Evolutionary conservation across 2,113 vertebrate genomes (phyloP), one percentile per base, ranked within the genome.

Genomic region (Notechis scutatus): DNA sequence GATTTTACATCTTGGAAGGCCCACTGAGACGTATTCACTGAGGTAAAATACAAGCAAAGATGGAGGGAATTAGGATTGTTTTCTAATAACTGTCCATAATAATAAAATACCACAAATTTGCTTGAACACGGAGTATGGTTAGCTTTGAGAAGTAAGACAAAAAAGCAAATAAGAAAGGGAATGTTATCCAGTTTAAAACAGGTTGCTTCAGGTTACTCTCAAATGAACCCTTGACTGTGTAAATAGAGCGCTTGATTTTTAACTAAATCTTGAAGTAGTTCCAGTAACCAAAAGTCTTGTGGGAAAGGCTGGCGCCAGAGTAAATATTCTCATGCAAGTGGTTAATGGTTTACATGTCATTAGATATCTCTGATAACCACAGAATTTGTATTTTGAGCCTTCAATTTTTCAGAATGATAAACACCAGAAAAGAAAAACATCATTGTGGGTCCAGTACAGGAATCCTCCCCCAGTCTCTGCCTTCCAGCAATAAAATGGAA

Each of bases 221-320:
- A 45, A 39, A 29, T 57, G 29, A 61, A 90, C 55, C 18, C 81
- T 64, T 57, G 42, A 54, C 56, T 57, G 12, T 54, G 12, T 42
- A 39, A 93, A 90, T 6, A 39, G n/a, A 64, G 47, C 3, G n/a
- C 61, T 90, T 86, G 81, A 20, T 89, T 74, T 69, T 69, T 92
- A 89, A 74, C 47, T n/a, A 87, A 92, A 87, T 87, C 56, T 6
- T 89, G 88, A 92, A 90, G 24, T 34, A 14, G 12, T 92, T 90
- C 69, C 54, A 85, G 42, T n/a, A 56, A 54, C 56, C 56, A 20
- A 42, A 52, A 61, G 18, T 34, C 45, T 90, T 86, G 81, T 61
- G 11, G 74, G 88, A 39, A 23, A 93, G 29, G 42, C 14, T 26
- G 29, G 42, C 50, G 81, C 39, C 45, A 64, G 29, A 42, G 29